Base-by-base conservation (phyloP, 2,797 vertebrate genomes). In the Serranus cabrilla region DNA sequence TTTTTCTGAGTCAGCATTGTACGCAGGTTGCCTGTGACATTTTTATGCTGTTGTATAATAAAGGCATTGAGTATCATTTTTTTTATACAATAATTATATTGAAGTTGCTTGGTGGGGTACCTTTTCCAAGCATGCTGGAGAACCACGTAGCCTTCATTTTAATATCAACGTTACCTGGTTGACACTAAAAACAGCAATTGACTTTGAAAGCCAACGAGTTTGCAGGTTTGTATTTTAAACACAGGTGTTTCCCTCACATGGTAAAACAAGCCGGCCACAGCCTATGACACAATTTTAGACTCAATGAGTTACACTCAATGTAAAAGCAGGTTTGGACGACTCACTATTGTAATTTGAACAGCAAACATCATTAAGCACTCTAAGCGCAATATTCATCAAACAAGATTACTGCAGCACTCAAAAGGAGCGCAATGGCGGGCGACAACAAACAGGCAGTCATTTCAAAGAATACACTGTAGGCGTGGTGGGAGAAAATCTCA, bases 301-400 rank as follows among this genome's bases (percentile, higher is more conserved):
- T 59, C 27, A 27, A 3, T 27, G 62, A 51, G 59, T 77, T 66
- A 78, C 73, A 79, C 76, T 87, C 63, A 49, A 58, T n/a, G 51
- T 65, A 77, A 81, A 80, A 59, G 65, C 69, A 78, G 74, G 74
- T 84, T 86, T 76, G 79, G 80, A 82, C 78, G 60, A 84, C 78
- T 81, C 78, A 66, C 71, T 77, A 78, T 81, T 86, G 84, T 83
- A 88, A 93, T 92, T 90, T 92, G 81, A 93, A 93, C 80, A 83
- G 89, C 85, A 92, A 91, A 92, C 88, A 93, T 89, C 87, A 90
- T 92, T 93, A 93, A 89, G 80, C 89, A 75, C 57, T 86, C 84
- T 82, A 85, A 92, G 85, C 71, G 63, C 83, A 91, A 92, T 87
- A 89, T 92, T 93, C 91, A 93, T 94, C 88, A 83, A 91, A 89